Evolutionary conservation across 2,888 invertebrate species (phyloP).

Genomic region (Cantharis lateralis): DNA sequence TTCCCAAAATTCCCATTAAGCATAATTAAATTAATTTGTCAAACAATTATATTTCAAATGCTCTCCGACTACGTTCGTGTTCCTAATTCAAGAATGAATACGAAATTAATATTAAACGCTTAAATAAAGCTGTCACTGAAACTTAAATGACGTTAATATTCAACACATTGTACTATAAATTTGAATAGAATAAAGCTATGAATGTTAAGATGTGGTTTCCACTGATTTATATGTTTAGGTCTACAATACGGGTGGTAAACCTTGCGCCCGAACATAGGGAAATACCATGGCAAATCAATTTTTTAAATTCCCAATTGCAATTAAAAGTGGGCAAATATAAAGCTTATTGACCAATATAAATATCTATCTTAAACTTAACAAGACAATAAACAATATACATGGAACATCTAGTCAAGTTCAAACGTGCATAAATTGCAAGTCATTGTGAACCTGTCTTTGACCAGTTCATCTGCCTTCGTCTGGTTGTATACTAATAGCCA

Average conservation of each 20-base stretch:
- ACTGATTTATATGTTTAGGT: not conserved
- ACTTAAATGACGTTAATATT: not conserved
- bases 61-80: not conserved
- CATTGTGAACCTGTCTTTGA: slow-evolving; percentile 4
- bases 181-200: not conserved
- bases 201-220: not conserved
- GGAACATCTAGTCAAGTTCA: not conserved
- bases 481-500: not conserved
- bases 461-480: slow-evolving; percentile 1
- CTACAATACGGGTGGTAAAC: not conserved
- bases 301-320: no score
- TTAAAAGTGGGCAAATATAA: not conserved
- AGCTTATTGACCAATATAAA: not conserved
- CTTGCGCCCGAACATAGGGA: no score
- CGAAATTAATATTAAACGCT: slow-evolving; percentile 3
- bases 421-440: slow-evolving; percentile 6
- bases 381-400: not conserved
- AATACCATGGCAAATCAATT: no score
- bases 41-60: not conserved
- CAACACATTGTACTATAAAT: slow-evolving; percentile 1
- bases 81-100: not conserved
- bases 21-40: not conserved
- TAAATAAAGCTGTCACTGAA: slow-evolving; percentile 10
- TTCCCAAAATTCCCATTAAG: not conserved
- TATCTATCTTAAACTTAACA: not conserved